Evolutionary conservation across 2,797 vertebrate genomes (phyloP).

Genomic region (Lagodon rhomboides): DNA sequence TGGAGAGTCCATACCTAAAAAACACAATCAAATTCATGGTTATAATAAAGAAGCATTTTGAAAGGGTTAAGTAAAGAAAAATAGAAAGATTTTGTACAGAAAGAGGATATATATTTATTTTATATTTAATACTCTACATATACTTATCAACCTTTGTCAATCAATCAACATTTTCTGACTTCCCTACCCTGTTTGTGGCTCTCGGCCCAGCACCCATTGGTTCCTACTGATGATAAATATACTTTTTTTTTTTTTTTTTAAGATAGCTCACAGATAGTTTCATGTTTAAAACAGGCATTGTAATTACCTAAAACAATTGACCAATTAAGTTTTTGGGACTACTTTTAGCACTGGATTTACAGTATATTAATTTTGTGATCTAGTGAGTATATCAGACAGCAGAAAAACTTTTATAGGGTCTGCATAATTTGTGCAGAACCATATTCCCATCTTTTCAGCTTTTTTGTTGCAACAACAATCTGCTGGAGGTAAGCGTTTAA

Average conservation of each 20-base stretch:
- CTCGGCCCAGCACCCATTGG: not conserved
- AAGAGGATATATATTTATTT: too few species aligned
- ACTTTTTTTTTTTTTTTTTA: not conserved
- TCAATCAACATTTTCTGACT: not conserved
- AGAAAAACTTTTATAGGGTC: not conserved
- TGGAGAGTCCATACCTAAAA: constrained; percentile 74
- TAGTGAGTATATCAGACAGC: not conserved
- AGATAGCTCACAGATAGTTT: not conserved
- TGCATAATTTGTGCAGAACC: not conserved
- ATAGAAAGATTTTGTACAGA: too few species aligned
- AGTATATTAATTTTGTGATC: not conserved
- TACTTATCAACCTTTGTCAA: not conserved
- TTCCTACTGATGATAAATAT: not conserved
- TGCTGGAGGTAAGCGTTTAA: too few species aligned
- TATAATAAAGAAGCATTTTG: not conserved
- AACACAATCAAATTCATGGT: not conserved
- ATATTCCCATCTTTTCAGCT: not conserved
- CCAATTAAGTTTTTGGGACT: not conserved
- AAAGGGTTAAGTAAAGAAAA: not conserved
- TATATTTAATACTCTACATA: not conserved
- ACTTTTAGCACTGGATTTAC: not conserved
- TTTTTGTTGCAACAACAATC: not conserved
- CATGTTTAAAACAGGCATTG: not conserved
- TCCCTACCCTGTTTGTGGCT: not conserved
- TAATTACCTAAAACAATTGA: not conserved